These are phyloP conservation scores for Chiroxiphia lanceolata DNA, from an alignment of 2,797 vertebrate species.

Conservation along the genomic window DNA sequence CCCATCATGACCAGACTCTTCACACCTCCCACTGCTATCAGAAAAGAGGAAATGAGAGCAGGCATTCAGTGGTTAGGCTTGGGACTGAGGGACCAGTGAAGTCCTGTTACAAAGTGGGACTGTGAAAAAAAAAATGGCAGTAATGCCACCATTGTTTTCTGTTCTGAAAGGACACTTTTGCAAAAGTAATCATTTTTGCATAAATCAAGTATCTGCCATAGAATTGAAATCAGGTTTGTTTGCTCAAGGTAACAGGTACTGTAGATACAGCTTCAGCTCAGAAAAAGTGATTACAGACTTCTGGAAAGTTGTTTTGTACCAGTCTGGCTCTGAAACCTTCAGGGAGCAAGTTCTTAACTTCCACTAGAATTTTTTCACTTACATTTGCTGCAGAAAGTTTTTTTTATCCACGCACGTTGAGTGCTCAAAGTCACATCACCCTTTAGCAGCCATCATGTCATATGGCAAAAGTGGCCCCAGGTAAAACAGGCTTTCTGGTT, in stretches of 20 bases:
- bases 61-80: background rate
- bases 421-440: background rate
- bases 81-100: background rate
- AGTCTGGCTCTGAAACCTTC: background rate
- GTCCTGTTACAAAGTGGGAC: background rate
- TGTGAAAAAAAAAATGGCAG: background rate
- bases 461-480: background rate
- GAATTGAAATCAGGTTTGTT: background rate
- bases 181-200: background rate
- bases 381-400: background rate
- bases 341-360: background rate
- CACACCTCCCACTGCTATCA: background rate
- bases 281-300: background rate
- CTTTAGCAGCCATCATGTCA: background rate
- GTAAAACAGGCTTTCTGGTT: background rate
- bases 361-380: background rate
- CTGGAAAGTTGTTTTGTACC: background rate
- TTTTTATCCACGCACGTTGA: background rate
- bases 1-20: conserved; percentile 5
- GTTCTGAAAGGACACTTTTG: background rate
- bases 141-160: background rate
- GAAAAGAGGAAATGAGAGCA: conserved; percentile 62
- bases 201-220: background rate
- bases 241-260: background rate
- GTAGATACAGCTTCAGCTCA: background rate